phyloP scores from a whole-genome alignment of 2,113 vertebrate genomes.

The Galemys pyrenaicus region DNA sequence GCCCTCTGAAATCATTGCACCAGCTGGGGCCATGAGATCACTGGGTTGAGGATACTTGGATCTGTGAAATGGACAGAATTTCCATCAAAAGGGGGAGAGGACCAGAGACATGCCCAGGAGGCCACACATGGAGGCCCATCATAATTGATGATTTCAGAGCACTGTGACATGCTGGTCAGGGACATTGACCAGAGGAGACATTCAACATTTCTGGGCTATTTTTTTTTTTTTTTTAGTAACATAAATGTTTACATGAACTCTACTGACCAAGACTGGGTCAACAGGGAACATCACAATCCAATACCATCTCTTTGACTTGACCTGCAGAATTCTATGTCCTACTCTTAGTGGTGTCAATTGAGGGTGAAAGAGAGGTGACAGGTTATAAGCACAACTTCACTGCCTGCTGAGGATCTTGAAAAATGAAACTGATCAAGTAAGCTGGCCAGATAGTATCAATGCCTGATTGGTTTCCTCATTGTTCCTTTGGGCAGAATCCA shows the following conservation, averaged over 20 bases:
- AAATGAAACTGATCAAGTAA: neutral
- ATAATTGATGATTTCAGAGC: constrained; percentile 25
- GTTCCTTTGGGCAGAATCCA: neutral
- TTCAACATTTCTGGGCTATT: neutral
- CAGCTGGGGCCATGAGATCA: neutral
- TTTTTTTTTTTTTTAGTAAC: too few relatives aligned
- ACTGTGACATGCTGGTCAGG: neutral
- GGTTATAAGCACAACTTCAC: neutral
- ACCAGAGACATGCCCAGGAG: neutral
- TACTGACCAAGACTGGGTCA: neutral
- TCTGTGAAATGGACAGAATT: neutral
- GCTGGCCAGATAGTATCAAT: neutral
- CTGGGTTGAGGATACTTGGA: neutral
- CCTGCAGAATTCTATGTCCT: neutral
- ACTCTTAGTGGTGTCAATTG: neutral
- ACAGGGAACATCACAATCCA: neutral
- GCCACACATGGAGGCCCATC: neutral
- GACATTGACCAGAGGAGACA: neutral
- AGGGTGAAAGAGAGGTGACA: neutral
- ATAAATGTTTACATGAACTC: neutral
- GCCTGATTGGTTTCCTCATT: neutral
- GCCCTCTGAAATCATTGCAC: neutral
- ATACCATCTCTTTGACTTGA: neutral
- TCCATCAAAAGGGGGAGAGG: neutral
- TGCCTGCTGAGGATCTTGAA: neutral